Percentiles rank a stretch among this genome's conserved stretches.
Evolutionary conservation across 2,888 invertebrate genomes (phyloP).

Genomic region (Hydrotaea cyrtoneurina): DNA sequence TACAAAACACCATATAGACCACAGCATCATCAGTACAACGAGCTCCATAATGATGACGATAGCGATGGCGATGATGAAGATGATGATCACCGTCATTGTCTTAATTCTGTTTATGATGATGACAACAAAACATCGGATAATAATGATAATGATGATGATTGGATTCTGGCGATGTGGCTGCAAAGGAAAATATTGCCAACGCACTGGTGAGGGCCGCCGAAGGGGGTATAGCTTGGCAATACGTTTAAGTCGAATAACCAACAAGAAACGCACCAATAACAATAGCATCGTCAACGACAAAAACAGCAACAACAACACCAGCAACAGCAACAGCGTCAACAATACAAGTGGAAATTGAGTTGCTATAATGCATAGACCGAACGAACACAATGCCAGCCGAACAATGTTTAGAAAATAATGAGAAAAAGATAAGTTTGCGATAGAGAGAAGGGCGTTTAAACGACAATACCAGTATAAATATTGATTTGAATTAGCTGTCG

Average conservation of each 20-base stretch:
- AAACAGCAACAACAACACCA: neutral
- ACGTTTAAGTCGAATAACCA: slow-evolving; percentile 6
- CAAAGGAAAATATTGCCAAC: neutral
- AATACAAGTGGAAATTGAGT: slow-evolving; percentile 24
- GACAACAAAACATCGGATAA: slow-evolving; percentile 18
- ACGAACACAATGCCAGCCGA: slow-evolving; percentile 5
- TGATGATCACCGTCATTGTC: neutral
- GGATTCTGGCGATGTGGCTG: slow-evolving; percentile 7
- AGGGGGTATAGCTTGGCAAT: neutral
- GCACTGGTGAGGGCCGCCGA: neutral
- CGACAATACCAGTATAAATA: slow-evolving; percentile 14
- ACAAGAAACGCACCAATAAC: slow-evolving; percentile 3
- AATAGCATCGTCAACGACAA: slow-evolving; percentile 19
- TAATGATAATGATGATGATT: slow-evolving; percentile 26
- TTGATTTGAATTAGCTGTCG: slow-evolving; percentile 6
- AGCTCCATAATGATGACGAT: neutral
- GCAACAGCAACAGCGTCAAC: neutral
- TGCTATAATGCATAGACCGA: neutral
- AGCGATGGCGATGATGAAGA: neutral
- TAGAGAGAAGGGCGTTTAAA: neutral
- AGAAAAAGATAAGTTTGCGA: neutral
- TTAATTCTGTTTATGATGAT: slow-evolving; percentile 25
- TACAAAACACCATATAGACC: slow-evolving; percentile 34
- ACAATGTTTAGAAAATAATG: neutral
- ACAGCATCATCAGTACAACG: slow-evolving; percentile 19